Percentiles rank a stretch among this genome's conserved stretches.
These are phyloP conservation scores for Smutsia temminckii DNA, from an alignment of 2,797 vertebrate species.

Conservation along the genomic window DNA sequence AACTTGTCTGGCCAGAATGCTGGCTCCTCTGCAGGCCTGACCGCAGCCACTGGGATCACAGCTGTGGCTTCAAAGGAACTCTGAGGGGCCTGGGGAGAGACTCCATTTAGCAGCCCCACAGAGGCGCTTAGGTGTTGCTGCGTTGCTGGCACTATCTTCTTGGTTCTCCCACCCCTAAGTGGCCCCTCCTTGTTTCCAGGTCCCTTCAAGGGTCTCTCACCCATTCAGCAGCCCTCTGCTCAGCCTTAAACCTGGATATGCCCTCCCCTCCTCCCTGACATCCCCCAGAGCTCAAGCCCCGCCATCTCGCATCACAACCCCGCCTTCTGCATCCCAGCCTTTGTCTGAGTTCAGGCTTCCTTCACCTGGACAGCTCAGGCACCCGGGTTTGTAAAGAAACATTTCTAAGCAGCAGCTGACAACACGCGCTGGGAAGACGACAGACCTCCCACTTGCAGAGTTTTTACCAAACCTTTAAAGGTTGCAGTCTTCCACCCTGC, in stretches of 20 bases:
- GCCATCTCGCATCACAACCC: fast-evolving
- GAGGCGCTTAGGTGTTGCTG: not conserved
- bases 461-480: slow-evolving; percentile 73
- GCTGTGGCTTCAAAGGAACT: not conserved
- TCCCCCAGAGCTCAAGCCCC: not conserved
- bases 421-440: slow-evolving; percentile 16
- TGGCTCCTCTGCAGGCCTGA: not conserved
- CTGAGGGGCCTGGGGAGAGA: not conserved
- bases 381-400: slow-evolving; percentile 39
- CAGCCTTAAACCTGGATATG: fast-evolving
- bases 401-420: not conserved
- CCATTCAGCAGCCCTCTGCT: fast-evolving
- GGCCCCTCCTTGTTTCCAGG: not conserved
- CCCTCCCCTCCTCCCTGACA: not conserved
- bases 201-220: not conserved
- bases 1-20: fast-evolving
- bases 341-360: not conserved
- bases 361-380: not conserved
- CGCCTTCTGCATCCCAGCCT: fast-evolving
- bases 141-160: not conserved
- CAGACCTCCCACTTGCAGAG: slow-evolving; percentile 64
- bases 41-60: fast-evolving
- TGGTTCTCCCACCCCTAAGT: fast-evolving
- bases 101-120: not conserved
- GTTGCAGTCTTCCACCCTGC: slow-evolving; percentile 54